phyloP scores from a whole-genome alignment of 2,888 invertebrate species.

The Chymomyza amoena region DNA sequence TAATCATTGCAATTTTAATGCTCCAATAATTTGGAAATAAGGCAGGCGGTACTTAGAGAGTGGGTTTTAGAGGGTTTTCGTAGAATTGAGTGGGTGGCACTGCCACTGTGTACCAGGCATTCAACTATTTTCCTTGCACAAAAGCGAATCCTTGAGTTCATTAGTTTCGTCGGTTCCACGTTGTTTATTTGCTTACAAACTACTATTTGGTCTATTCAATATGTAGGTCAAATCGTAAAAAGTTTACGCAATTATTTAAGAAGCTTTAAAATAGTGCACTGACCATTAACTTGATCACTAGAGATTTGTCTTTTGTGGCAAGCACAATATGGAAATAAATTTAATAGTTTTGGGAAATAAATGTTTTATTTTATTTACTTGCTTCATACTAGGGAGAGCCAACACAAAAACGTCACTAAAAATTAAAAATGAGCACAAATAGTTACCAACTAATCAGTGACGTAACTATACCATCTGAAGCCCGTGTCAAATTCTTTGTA shows the following conservation, averaged over 20 bases:
- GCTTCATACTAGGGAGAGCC: no score
- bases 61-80: constrained; percentile 37
- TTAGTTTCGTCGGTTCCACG: constrained; percentile 37
- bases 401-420: no score
- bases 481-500: no score
- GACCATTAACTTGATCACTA: not conserved
- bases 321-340: no score
- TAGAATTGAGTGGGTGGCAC: not conserved
- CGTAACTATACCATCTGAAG: no score
- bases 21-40: constrained; percentile 68
- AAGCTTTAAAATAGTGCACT: not conserved
- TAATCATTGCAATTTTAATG: constrained; percentile 73
- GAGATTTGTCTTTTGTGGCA: not conserved
- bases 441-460: no score
- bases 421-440: no score
- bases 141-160: constrained; percentile 41
- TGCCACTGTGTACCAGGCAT: constrained; percentile 14
- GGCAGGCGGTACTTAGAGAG: constrained; percentile 44
- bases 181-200: not conserved
- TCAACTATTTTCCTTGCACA: constrained; percentile 15
- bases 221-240: constrained; percentile 31
- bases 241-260: constrained; percentile 2
- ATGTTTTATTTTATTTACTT: no score
- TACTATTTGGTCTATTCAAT: constrained; percentile 22
- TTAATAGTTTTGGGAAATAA: not conserved